Percentiles rank a stretch among this genome's conserved stretches.
These are phyloP conservation scores for Diadema setosum DNA, from an alignment of 35 echinoderm and acorn worm species.

Conservation along the genomic window DNA sequence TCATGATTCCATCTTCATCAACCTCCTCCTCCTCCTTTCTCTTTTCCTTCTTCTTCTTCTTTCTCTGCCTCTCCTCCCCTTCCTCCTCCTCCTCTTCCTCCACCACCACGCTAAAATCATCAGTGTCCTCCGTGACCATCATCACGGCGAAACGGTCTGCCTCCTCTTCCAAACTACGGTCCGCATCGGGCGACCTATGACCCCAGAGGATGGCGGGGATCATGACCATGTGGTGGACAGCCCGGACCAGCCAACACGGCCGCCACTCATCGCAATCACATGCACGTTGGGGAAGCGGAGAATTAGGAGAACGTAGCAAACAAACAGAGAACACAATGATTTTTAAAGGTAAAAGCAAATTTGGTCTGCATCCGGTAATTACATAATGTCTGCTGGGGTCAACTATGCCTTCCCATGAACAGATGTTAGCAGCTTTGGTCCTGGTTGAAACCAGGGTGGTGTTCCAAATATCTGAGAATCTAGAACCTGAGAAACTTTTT, in stretches of 20 bases:
- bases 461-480: too few species aligned
- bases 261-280: background rate
- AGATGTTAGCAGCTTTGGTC: too few species aligned
- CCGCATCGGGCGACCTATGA: background rate
- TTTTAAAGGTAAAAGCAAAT: too few species aligned
- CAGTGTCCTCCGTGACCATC: background rate
- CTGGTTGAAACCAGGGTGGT: too few species aligned
- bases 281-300: background rate
- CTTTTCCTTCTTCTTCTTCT: background rate
- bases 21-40: background rate
- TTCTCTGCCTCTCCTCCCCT: background rate
- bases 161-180: background rate
- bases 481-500: too few species aligned
- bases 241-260: constrained; percentile 6
- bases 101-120: background rate
- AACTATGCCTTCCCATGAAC: too few species aligned
- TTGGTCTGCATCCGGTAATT: too few species aligned
- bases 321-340: too few species aligned
- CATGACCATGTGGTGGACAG: background rate
- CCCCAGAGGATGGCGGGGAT: background rate
- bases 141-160: background rate
- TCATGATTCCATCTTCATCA: background rate
- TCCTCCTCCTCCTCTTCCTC: background rate
- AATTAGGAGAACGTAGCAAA: too few species aligned
- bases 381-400: too few species aligned